Evolutionary conservation across 2,113 vertebrate species (phyloP).

Genomic region (Leucosticte australis): DNA sequence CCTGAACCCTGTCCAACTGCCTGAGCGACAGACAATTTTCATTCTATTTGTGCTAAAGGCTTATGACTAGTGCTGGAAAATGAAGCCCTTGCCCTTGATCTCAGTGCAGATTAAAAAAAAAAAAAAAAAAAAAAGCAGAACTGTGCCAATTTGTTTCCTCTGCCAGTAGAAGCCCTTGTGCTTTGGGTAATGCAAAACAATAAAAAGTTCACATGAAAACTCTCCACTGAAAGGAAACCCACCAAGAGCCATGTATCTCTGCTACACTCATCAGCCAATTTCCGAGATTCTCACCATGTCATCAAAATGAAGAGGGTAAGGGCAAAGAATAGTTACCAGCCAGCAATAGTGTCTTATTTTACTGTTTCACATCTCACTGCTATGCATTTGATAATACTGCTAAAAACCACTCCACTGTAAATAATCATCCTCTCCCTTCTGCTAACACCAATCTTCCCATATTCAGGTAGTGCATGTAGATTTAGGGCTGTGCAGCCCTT

Average conservation of each 20-base stretch:
- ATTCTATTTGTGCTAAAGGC: constrained; percentile 77
- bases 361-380: neutral
- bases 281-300: constrained; percentile 56
- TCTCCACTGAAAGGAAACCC: constrained; percentile 64
- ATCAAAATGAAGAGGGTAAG: constrained; percentile 38
- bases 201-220: constrained; percentile 76
- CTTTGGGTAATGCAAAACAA: constrained; percentile 60
- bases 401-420: neutral
- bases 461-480: neutral
- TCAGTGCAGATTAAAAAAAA: constrained; percentile 69
- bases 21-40: constrained; percentile 79
- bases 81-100: constrained; percentile 77
- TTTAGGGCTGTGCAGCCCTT: neutral
- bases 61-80: constrained; percentile 76
- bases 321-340: constrained; percentile 18
- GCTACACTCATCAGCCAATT: constrained; percentile 7
- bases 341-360: neutral
- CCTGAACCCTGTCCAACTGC: constrained; percentile 79
- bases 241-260: constrained; percentile 24
- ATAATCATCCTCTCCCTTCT: neutral
- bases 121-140: constrained; percentile 26
- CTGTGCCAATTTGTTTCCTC: constrained; percentile 71
- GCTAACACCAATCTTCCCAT: neutral
- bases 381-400: neutral
- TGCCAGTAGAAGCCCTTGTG: constrained; percentile 70